These are phyloP conservation scores for Clitarchus hookeri DNA, from an alignment of 2,888 invertebrate genomes.

Conservation along the genomic window DNA sequence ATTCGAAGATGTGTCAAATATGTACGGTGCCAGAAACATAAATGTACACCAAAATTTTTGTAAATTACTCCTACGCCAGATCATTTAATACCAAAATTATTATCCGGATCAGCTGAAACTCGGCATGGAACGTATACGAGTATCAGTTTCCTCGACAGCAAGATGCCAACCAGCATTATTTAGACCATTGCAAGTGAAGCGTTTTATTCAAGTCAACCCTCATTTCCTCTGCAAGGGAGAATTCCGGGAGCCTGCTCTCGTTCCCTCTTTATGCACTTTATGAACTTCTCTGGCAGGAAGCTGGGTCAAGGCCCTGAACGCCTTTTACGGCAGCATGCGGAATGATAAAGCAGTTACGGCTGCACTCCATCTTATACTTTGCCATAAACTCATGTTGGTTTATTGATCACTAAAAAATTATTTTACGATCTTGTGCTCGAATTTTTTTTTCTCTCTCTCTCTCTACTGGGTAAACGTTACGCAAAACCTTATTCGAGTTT, in stretches of 20 bases:
- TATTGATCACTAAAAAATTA: slow-evolving; percentile 7
- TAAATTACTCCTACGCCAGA: too few relatives aligned
- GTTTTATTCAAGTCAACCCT: neutral
- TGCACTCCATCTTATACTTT: neutral
- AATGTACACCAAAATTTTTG: too few relatives aligned
- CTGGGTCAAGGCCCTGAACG: neutral
- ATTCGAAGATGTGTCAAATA: too few relatives aligned
- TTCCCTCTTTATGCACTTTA: neutral
- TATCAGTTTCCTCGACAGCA: neutral
- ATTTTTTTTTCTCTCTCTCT: neutral
- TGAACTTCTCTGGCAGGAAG: neutral
- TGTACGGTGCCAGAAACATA: too few relatives aligned
- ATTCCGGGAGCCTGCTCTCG: neutral
- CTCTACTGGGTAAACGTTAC: neutral
- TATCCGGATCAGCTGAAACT: neutral
- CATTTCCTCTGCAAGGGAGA: neutral
- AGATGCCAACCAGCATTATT: slow-evolving; percentile 1
- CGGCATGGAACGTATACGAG: neutral
- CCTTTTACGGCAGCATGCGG: neutral
- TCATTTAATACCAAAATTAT: too few relatives aligned
- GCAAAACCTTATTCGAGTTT: neutral
- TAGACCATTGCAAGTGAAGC: neutral
- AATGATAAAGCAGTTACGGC: slow-evolving; percentile 4
- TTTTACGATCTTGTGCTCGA: neutral
- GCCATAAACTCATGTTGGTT: neutral